Evolutionary conservation across 2,888 invertebrate species (phyloP), one percentile per base, ranked within the genome.

Genomic region (Hedya salicella): DNA sequence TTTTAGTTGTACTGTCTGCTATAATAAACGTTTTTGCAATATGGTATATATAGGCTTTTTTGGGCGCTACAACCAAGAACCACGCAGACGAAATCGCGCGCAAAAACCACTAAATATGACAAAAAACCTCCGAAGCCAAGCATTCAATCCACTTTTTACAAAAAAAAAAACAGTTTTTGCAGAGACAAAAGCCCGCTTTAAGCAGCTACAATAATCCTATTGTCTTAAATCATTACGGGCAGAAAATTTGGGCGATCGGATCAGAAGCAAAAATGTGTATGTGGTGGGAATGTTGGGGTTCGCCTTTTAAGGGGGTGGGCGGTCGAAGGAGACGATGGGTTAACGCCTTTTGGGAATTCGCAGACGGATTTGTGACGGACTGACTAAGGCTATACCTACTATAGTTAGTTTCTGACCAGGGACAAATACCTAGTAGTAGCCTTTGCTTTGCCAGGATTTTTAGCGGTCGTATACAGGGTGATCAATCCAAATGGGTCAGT

Each of bases 251-350:
- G 67, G 36, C 67, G 69, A 71, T 71, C 64, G 59, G 65, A 68
- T 68, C 69, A 46, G 52, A 3, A 17, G 30, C 61, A 32, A 42
- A 61, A 61, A 61, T 61, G 59, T 19, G 40, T 54, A 13, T n/a
- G 68, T 63, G 72, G 70, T 67, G 79, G 83, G 85, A 81, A 84
- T 84, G 78, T 73, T 62, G 71, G 70, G 62, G 69, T 67, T 64
- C 14, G 17, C 85, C 85, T 72, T 85, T 79, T 85, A 80, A 72
- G 78, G 83, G 54, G 25, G 72, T 75, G 6, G 25, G 36, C 64
- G 76, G 78, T 73, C 77, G 72, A 75, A 75, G 63, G 63, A 67
- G 75, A 69, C 75, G 67, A 67, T 68, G 69, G 73, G 75, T 75
- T 77, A 78, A 75, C 75, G 77, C 75, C 78, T 77, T 73, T 70